Conservation (phyloP, 2,797 vertebrate species). For the Dermochelys coriacea region DNA sequence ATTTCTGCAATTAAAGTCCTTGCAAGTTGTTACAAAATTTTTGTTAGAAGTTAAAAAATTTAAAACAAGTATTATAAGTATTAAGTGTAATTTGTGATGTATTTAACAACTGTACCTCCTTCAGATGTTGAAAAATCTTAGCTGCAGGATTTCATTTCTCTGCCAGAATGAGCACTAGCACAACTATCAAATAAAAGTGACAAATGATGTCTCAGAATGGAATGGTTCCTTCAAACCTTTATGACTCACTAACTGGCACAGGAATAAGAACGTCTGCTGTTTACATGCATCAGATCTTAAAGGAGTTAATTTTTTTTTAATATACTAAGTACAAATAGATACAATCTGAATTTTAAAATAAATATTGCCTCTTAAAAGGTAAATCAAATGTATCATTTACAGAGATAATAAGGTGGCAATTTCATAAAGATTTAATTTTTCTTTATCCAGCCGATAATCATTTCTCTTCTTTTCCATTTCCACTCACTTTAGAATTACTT, state of each 20-base stretch:
- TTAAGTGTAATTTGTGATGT: background rate
- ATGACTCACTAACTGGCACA: background rate
- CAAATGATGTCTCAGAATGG: background rate
- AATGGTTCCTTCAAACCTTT: background rate
- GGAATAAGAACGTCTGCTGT: background rate
- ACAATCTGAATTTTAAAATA: background rate
- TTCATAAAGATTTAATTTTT: background rate
- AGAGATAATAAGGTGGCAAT: background rate
- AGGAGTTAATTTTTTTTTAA: background rate
- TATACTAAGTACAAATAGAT: background rate
- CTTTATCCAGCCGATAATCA: background rate
- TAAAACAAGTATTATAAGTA: background rate
- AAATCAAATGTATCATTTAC: background rate
- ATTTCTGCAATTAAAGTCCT: background rate
- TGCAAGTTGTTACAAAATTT: background rate
- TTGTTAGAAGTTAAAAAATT: background rate
- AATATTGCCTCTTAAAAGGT: background rate
- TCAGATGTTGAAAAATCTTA: background rate
- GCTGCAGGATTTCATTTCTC: background rate
- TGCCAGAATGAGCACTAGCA: background rate
- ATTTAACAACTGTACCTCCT: background rate
- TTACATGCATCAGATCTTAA: background rate
- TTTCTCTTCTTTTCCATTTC: background rate
- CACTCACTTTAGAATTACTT: background rate
- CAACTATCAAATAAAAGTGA: slow-evolving; percentile 18